These are phyloP conservation scores for Macheiramphus alcinus DNA, from an alignment of 2,113 vertebrate genomes.

Conservation along the genomic window DNA sequence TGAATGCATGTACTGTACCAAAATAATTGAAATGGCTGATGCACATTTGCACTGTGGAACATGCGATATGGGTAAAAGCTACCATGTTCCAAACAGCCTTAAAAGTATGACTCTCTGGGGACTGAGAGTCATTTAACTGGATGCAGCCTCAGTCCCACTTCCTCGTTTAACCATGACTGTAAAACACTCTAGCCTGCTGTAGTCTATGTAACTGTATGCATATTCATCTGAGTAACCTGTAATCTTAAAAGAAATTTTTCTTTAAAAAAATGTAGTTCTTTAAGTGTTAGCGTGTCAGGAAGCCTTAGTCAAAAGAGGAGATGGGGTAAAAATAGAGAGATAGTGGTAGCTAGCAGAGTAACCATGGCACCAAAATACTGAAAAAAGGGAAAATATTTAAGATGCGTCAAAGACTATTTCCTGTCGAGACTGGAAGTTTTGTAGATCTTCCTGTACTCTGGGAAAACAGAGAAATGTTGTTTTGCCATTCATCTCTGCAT, in stretches of 20 bases:
- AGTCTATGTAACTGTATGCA: not conserved
- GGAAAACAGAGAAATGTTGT: not conserved
- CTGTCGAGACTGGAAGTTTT: not conserved
- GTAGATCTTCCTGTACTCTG: not conserved
- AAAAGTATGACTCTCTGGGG: constrained; percentile 26
- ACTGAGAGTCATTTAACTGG: constrained; percentile 43
- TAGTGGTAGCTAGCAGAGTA: not conserved
- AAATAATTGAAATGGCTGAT: constrained; percentile 18
- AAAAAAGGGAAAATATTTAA: not conserved
- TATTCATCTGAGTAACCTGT: not conserved
- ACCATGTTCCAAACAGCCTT: constrained; percentile 48
- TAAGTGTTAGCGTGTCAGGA: not conserved
- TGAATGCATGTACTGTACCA: not conserved
- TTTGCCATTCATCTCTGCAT: not conserved
- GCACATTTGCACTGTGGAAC: constrained; percentile 54
- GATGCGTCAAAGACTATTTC: not conserved
- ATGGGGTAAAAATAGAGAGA: not conserved
- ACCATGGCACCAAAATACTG: not conserved
- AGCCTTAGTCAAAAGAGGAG: not conserved
- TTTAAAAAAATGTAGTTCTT: not conserved
- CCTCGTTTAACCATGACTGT: not conserved
- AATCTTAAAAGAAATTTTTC: not conserved
- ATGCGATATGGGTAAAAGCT: not conserved
- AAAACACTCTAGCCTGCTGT: not conserved
- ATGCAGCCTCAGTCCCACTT: constrained; percentile 27